Conservation (phyloP, 2,888 invertebrate species). For the Hartigia nigra region DNA sequence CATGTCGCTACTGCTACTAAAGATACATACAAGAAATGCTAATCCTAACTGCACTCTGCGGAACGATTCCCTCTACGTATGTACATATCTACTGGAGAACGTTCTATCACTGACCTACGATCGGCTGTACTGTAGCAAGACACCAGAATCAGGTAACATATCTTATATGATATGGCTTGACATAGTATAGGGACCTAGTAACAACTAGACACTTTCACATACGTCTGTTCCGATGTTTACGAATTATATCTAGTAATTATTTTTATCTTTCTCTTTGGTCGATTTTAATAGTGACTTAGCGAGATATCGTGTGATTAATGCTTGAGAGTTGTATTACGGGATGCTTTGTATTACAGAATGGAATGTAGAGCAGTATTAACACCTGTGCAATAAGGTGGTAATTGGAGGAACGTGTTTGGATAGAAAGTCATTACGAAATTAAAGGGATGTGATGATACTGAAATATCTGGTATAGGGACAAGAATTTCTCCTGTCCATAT, state of each 20-base stretch:
- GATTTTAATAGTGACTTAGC: not conserved
- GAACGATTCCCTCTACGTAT: not conserved
- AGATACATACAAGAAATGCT: not conserved
- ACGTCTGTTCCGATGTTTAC: conserved; percentile 35
- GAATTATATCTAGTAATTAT: not conserved
- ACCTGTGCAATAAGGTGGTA: not conserved
- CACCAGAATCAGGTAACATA: not conserved
- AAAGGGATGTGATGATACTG: not conserved
- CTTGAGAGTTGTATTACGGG: not conserved
- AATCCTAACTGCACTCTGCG: not conserved
- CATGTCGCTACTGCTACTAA: not conserved
- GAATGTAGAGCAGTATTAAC: not conserved
- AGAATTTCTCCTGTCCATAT: not conserved
- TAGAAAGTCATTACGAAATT: not conserved
- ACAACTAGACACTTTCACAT: conserved; percentile 41
- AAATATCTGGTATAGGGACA: not conserved
- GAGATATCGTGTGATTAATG: no score
- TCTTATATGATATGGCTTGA: not conserved
- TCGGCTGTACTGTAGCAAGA: not conserved
- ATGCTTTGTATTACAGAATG: not conserved
- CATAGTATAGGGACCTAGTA: not conserved
- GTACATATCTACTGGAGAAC: not conserved
- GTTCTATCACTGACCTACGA: not conserved
- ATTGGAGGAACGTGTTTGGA: not conserved
- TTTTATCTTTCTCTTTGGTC: not conserved